phyloP scores from a whole-genome alignment of 2,797 vertebrate species.

The Telmatherina bonti region DNA sequence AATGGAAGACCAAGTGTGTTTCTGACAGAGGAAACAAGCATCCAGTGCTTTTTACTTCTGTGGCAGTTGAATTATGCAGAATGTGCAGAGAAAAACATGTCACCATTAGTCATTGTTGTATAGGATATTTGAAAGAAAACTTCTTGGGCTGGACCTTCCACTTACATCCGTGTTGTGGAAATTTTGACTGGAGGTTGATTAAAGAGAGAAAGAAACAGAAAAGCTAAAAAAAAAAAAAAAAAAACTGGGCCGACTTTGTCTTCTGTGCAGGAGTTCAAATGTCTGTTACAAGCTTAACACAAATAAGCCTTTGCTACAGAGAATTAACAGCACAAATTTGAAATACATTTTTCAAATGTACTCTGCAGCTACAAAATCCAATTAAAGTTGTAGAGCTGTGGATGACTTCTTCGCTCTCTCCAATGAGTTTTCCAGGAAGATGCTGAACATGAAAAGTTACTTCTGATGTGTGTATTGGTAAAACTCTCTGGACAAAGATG shows the following conservation, averaged over 20 bases:
- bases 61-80: constrained; percentile 19
- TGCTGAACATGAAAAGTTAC: not conserved
- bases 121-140: not conserved
- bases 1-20: constrained; percentile 5
- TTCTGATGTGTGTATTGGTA: not conserved
- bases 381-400: not conserved
- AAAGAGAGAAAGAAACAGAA: not conserved
- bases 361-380: not conserved
- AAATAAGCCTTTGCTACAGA: not conserved
- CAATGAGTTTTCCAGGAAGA: not conserved
- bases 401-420: accelerated
- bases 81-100: not conserved
- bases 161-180: not conserved
- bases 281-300: not conserved
- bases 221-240: not conserved
- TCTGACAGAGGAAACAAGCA: constrained; percentile 14
- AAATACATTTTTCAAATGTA: not conserved
- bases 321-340: not conserved
- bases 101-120: not conserved
- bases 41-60: constrained; percentile 16
- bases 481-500: not conserved
- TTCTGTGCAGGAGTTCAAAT: not conserved
- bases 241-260: not conserved
- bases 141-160: not conserved
- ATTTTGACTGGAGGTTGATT: not conserved